phyloP scores from a whole-genome alignment of 1,140 invertebrate genomes.

The Parasteatoda tepidariorum region DNA sequence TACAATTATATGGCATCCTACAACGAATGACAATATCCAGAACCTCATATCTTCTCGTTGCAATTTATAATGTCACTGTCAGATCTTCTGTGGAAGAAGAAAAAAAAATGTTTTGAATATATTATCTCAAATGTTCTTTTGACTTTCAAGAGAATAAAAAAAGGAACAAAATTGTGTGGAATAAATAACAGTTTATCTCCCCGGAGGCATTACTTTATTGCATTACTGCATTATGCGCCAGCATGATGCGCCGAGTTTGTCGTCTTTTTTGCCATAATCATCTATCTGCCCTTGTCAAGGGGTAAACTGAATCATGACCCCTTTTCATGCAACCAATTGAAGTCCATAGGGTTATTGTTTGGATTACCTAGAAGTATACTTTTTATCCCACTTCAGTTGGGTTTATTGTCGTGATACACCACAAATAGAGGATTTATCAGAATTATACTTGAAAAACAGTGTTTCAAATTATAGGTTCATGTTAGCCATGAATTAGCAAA shows the following conservation, averaged over 20 bases:
- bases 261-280: slow-evolving; percentile 27
- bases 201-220: slow-evolving; percentile 20
- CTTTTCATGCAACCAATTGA: slow-evolving; percentile 5
- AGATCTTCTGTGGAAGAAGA: not conserved
- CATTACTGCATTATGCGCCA: slow-evolving; percentile 21
- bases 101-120: slow-evolving; percentile 43
- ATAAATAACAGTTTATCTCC: slow-evolving; percentile 43
- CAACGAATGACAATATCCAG: slow-evolving; percentile 21
- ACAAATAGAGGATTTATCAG: too few species aligned
- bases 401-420: too few species aligned
- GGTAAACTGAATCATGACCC: slow-evolving; percentile 52
- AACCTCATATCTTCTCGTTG: not conserved
- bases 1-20: not conserved
- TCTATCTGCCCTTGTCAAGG: slow-evolving; percentile 30
- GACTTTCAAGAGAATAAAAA: not conserved
- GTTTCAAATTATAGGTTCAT: too few species aligned
- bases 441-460: too few species aligned
- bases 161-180: slow-evolving; percentile 20
- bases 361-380: not conserved
- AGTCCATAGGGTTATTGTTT: not conserved
- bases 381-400: slow-evolving; percentile 18
- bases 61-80: slow-evolving; percentile 1
- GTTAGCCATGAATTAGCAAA: too few species aligned
- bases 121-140: slow-evolving; percentile 11
- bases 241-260: not conserved